Conservation (phyloP, 2,797 vertebrate genomes). For the Acipenser oxyrinchus region DNA sequence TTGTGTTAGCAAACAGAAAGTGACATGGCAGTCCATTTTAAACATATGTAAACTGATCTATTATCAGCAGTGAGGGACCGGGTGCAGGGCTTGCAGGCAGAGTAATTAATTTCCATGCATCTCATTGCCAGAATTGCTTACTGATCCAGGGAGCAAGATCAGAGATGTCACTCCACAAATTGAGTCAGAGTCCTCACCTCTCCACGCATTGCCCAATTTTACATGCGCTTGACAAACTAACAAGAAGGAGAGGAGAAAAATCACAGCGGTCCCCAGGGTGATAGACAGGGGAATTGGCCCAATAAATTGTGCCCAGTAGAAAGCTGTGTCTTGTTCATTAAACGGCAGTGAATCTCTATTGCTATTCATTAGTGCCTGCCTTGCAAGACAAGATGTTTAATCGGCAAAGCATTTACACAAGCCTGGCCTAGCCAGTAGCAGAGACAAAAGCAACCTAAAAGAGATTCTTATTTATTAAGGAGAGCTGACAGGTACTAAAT, state of each 20-base stretch:
- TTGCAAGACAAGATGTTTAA: constrained; percentile 81
- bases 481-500: constrained; percentile 52
- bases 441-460: constrained; percentile 63
- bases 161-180: constrained; percentile 86
- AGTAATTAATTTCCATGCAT: constrained; percentile 94
- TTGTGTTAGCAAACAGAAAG: constrained; percentile 32
- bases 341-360: constrained; percentile 95
- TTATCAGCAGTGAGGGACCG: constrained; percentile 41
- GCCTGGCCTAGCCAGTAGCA: constrained; percentile 53
- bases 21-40: constrained; percentile 34
- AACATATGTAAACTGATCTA: constrained; percentile 51
- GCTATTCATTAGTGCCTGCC: constrained; percentile 92
- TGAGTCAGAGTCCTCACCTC: constrained; percentile 75
- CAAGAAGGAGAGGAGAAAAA: constrained; percentile 48
- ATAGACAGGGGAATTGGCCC: constrained; percentile 89
- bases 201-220: constrained; percentile 57
- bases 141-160: constrained; percentile 75
- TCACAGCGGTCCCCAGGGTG: constrained; percentile 58
- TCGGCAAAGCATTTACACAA: constrained; percentile 81
- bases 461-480: constrained; percentile 98
- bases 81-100: constrained; percentile 44
- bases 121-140: constrained; percentile 95
- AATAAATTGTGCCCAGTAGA: constrained; percentile 93
- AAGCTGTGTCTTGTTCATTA: constrained; percentile 95
- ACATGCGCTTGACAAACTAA: constrained; percentile 63